Evolutionary conservation across 2,888 invertebrate species (phyloP).

Genomic region (Linnaemya tessellans): DNA sequence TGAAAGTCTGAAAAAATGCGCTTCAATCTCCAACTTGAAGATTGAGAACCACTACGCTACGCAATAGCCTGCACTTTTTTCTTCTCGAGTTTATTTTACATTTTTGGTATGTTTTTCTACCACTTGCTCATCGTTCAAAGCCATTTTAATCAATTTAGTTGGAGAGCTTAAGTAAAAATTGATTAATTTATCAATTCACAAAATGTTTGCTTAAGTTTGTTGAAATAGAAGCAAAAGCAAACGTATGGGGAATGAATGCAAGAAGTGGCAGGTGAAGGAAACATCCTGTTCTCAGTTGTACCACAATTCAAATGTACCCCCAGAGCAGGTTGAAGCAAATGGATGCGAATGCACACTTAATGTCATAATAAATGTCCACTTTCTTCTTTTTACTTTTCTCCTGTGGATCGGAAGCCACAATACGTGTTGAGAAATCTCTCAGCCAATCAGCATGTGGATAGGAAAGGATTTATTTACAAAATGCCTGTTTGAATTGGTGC

Average conservation of each 20-base stretch:
- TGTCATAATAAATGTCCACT: slow-evolving; percentile 72
- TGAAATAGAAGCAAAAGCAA: slow-evolving; percentile 16
- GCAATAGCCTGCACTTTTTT: slow-evolving; percentile 1
- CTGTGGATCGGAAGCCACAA: slow-evolving; percentile 2
- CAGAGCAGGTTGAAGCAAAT: slow-evolving; percentile 27
- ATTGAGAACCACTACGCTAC: slow-evolving; percentile 13
- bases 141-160: slow-evolving; percentile 67
- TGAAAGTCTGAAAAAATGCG: too few species aligned
- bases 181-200: slow-evolving; percentile 61
- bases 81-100: slow-evolving; percentile 2
- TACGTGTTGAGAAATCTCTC: slow-evolving; percentile 23
- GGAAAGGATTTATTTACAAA: slow-evolving; percentile 30
- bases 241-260: slow-evolving; percentile 27
- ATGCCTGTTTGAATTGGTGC: slow-evolving; percentile 1
- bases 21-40: neutral
- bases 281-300: slow-evolving; percentile 59
- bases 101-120: neutral
- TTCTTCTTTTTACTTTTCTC: slow-evolving; percentile 32
- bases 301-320: slow-evolving; percentile 35
- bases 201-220: slow-evolving; percentile 44
- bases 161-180: slow-evolving; percentile 62
- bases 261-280: slow-evolving; percentile 57
- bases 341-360: slow-evolving; percentile 63
- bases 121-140: slow-evolving; percentile 37
- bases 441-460: slow-evolving; percentile 16